A percentile compares a stretch with the other conserved stretches of the same genome.
Conservation (phyloP, 2,888 invertebrate genomes). For the Panzeria rudis region DNA sequence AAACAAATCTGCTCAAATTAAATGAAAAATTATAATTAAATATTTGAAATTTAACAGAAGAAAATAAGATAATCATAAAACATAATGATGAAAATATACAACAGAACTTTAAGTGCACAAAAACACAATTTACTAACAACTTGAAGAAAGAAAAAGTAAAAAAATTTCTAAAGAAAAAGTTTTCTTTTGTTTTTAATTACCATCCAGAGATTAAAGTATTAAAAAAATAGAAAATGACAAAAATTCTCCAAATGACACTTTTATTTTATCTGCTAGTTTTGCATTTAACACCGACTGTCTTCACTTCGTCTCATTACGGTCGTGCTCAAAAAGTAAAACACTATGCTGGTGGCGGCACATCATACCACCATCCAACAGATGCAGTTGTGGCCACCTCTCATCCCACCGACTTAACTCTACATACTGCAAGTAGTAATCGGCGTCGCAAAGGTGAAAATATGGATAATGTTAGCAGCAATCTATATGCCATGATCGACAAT, state of each 20-base stretch:
- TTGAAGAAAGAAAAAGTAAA: conserved; percentile 10
- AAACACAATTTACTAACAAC: conserved; percentile 5
- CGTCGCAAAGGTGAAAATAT: conserved; percentile 63
- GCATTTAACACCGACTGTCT: conserved; percentile 53
- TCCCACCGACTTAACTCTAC: conserved; percentile 61
- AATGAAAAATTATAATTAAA: background rate
- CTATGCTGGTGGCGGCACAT: conserved; percentile 61
- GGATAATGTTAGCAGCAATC: conserved; percentile 76
- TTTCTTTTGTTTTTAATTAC: conserved; percentile 10
- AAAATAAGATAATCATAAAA: background rate
- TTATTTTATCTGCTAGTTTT: conserved; percentile 64
- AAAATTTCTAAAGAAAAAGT: conserved; percentile 25
- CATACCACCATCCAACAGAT: conserved; percentile 52
- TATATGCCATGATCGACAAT: conserved; percentile 79
- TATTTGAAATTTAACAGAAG: background rate
- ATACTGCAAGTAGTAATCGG: conserved; percentile 21
- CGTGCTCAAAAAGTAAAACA: conserved; percentile 63
- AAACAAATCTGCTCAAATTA: conserved; percentile 32
- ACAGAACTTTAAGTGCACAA: conserved; percentile 18
- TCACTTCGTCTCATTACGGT: conserved; percentile 53
- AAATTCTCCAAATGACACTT: conserved; percentile 57
- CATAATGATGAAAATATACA: conserved; percentile 12
- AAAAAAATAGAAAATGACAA: conserved; percentile 46
- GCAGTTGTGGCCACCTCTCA: conserved; percentile 49
- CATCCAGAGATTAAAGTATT: conserved; percentile 33